phyloP scores from a whole-genome alignment of 2,113 vertebrate genomes.

The Cryptomyrus ogoouensis region DNA sequence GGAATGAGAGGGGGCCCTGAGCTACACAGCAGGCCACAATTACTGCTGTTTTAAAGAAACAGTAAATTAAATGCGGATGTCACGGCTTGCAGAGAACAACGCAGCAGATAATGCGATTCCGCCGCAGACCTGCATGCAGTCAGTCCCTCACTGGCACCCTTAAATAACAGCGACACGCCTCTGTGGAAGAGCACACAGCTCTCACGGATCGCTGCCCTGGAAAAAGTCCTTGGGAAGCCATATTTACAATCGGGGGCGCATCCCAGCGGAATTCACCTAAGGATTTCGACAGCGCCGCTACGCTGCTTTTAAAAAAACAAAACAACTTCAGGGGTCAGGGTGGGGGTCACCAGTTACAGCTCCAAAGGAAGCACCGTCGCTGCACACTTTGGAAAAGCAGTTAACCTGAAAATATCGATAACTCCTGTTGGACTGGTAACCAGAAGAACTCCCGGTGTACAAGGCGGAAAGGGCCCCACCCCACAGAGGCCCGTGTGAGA shows the following conservation, averaged over 20 bases:
- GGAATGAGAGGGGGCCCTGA: background rate
- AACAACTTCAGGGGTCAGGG: background rate
- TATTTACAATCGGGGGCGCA: background rate
- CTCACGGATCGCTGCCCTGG: background rate
- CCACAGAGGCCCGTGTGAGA: background rate
- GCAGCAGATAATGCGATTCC: background rate
- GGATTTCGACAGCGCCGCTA: background rate
- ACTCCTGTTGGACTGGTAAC: background rate
- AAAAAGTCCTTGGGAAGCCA: background rate
- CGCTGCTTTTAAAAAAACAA: background rate
- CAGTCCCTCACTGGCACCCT: background rate
- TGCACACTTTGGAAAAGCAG: background rate
- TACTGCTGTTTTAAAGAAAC: background rate
- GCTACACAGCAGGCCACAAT: background rate
- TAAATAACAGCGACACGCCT: background rate
- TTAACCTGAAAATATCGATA: background rate
- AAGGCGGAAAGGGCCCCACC: background rate
- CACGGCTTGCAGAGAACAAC: background rate
- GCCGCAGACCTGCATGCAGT: background rate
- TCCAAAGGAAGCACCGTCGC: background rate
- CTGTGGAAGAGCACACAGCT: background rate
- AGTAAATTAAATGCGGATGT: background rate
- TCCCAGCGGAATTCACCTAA: background rate
- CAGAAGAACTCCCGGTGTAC: background rate
- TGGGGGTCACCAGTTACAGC: background rate